These are phyloP conservation scores for Pycnomerus fuliginosus DNA, from an alignment of 2,888 invertebrate genomes.

Conservation along the genomic window DNA sequence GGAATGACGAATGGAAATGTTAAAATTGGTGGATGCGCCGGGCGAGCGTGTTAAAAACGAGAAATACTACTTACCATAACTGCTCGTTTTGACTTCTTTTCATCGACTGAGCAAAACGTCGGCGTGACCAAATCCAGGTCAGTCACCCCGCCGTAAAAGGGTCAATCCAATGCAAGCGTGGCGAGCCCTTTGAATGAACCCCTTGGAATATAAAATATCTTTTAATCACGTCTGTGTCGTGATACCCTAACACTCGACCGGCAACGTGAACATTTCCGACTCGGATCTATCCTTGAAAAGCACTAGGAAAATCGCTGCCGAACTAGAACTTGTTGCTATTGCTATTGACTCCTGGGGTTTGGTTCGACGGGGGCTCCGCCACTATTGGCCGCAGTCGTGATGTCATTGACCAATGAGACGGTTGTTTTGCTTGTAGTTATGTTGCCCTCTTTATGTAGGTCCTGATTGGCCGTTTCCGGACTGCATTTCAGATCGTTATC, in stretches of 20 bases:
- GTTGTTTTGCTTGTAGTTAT: conserved; percentile 31
- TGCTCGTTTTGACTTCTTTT: conserved; percentile 2
- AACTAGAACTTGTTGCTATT: conserved; percentile 43
- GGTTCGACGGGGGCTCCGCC: conserved; percentile 26
- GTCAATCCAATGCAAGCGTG: conserved; percentile 14
- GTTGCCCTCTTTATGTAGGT: conserved; percentile 45
- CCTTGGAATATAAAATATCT: too few relatives aligned
- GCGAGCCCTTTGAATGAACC: conserved; percentile 10
- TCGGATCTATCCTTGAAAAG: too few relatives aligned
- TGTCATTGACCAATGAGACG: conserved; percentile 45
- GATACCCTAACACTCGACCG: too few relatives aligned
- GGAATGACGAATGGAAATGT: too few relatives aligned
- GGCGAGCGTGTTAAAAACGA: conserved; percentile 3
- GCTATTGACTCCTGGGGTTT: conserved; percentile 43
- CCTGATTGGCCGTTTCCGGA: conserved; percentile 48
- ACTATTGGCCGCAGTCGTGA: conserved; percentile 39
- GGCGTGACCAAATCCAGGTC: conserved; percentile 19
- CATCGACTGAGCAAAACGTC: too few relatives aligned
- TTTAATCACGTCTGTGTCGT: too few relatives aligned
- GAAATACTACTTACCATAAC: conserved; percentile 13
- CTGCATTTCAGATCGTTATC: conserved; percentile 39
- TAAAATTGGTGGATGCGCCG: conserved; percentile 17
- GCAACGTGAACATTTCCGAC: too few relatives aligned
- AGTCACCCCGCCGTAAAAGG: conserved; percentile 16
- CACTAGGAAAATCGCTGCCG: too few relatives aligned